Conservation (phyloP, 2,113 vertebrate genomes). For the Suncus etruscus region DNA sequence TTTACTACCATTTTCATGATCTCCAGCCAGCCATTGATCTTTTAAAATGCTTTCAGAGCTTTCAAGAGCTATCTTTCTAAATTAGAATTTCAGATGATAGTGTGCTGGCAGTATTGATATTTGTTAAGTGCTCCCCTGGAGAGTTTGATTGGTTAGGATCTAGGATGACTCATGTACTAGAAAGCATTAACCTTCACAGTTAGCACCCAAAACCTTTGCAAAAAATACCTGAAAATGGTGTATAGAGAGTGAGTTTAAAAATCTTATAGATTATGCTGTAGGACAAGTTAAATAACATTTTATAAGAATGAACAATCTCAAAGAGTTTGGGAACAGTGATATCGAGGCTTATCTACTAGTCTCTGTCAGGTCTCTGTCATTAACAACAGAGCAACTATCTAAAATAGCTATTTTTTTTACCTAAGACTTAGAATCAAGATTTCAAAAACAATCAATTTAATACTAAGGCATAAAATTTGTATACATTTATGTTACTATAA, state of each 20-base stretch:
- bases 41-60: not conserved
- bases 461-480: not conserved
- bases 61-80: not conserved
- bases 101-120: not conserved
- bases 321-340: not conserved
- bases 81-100: not conserved
- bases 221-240: constrained; percentile 4
- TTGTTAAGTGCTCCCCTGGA: constrained; percentile 19
- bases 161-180: not conserved
- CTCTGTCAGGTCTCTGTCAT: not conserved
- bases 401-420: too few relatives aligned
- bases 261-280: not conserved
- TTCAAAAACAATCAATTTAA: not conserved
- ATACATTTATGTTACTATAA: rapidly evolving
- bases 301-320: not conserved
- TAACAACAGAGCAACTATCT: too few relatives aligned
- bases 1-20: not conserved
- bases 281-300: not conserved
- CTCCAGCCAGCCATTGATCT: not conserved
- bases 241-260: constrained; percentile 1
- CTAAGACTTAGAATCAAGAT: not conserved
- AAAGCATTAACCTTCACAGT: constrained; percentile 64
- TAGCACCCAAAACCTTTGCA: not conserved
- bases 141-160: constrained; percentile 47
- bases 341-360: not conserved